These are phyloP conservation scores for Cerastis leucographa DNA, from an alignment of 2,888 invertebrate species.

Conservation along the genomic window DNA sequence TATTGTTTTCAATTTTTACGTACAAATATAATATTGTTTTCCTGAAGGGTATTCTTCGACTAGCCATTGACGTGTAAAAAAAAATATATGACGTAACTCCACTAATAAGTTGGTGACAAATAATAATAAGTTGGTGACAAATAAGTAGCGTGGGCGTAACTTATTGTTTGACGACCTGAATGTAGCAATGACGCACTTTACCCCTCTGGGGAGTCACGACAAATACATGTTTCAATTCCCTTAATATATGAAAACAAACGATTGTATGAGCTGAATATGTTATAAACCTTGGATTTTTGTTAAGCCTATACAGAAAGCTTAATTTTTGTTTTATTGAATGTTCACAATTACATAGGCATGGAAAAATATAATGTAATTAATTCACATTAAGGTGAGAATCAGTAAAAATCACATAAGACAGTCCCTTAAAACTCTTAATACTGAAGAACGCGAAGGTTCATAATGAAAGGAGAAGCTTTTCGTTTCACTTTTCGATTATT, in stretches of 20 bases:
- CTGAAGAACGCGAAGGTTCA: neutral
- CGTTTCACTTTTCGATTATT: neutral
- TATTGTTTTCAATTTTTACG: neutral
- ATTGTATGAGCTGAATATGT: neutral
- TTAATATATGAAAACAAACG: neutral
- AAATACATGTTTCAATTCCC: neutral
- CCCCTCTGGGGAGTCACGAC: neutral
- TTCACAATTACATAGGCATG: neutral
- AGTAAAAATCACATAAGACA: neutral
- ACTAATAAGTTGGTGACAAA: conserved; percentile 22
- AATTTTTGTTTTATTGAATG: neutral
- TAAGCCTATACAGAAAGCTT: neutral
- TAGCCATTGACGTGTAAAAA: neutral
- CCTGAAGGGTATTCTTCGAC: neutral
- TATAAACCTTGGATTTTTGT: neutral
- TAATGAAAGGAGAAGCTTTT: neutral
- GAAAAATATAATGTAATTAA: neutral
- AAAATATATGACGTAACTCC: conserved; percentile 20
- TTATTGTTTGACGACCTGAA: conserved; percentile 24
- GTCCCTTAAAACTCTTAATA: neutral
- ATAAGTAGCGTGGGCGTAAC: conserved; percentile 32
- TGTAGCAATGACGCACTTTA: conserved; percentile 31
- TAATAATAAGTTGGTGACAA: conserved; percentile 20
- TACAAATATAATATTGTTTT: neutral
- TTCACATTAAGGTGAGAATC: neutral